Evolutionary conservation across 2,797 vertebrate species (phyloP), one percentile per base, ranked within the genome.

Genomic region (Enteromius fasciolatus): DNA sequence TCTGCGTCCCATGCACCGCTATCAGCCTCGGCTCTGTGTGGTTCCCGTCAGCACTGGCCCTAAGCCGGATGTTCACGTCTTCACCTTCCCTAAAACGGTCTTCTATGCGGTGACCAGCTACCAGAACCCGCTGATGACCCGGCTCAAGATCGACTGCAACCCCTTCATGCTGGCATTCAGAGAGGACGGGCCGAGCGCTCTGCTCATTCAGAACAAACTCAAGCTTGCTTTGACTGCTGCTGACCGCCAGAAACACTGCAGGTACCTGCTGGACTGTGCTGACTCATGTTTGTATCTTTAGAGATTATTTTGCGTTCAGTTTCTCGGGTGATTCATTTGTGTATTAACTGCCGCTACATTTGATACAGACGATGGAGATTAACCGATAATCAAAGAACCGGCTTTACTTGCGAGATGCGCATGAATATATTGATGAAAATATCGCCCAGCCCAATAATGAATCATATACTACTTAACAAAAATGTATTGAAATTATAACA

Each of bases 141-240:
- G 97, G 84, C 87, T 99, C 87, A 99, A 99, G 92, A 98, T 99
- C 86, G 96, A 96, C 87, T 96, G 97, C 83, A 99, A 98, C 88
- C 98, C 98, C 4, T 98, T 99, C 79, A 97, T 97, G 31, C 97
- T 96, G 92, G 96, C 97, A 10, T 98, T 98, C 80, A 93, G 96
- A 84, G 96, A 97, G 80, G 96, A 97, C 7, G 94, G 17, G 12
- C 25, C 63, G 23, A 84, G 78, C 33, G 33, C 82, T 69, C 50
- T 61, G n/a, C 61, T 73, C 12, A 76, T 85, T 41, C 72, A 83
- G 44, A 67, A 84, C 46, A 86, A 74, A 44, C 63, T 84, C 12
- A 33, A 52, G 2, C 72, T 54, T 1, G 33, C 72, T 9, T 64
- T 18, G 69, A 54, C 36, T 44, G 54, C 54, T 1, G 33, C 39